Evolutionary conservation across 2,888 invertebrate species (phyloP).

Genomic region (Drosophila affinis): DNA sequence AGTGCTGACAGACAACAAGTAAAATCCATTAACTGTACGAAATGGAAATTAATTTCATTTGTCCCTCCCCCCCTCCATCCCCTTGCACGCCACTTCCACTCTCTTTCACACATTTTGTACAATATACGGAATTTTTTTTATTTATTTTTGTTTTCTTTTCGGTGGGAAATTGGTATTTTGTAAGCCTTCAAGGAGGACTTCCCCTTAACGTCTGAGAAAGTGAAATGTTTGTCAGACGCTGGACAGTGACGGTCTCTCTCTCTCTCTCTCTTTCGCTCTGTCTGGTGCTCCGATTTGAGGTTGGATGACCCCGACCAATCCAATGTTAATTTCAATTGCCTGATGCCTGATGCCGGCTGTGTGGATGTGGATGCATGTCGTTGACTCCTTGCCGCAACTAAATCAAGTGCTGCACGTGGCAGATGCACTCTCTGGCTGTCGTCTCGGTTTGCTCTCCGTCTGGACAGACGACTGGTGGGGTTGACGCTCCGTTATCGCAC

Average conservation of each 20-base stretch:
- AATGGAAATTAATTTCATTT: slow-evolving; percentile 71
- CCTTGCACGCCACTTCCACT: too few species aligned
- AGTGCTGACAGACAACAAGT: slow-evolving; percentile 65
- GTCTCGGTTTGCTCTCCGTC: not conserved
- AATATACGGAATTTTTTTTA: slow-evolving; percentile 19
- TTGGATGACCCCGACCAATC: slow-evolving; percentile 37
- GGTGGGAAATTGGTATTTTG: slow-evolving; percentile 1
- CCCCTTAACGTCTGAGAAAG: slow-evolving; percentile 53
- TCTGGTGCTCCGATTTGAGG: slow-evolving; percentile 6
- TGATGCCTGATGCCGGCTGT: slow-evolving; percentile 34
- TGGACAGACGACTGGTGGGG: slow-evolving; percentile 14
- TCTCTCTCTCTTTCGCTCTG: slow-evolving; percentile 31
- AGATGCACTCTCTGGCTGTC: slow-evolving; percentile 48
- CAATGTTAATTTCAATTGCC: slow-evolving; percentile 75
- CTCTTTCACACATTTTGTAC: slow-evolving; percentile 40
- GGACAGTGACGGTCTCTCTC: too few species aligned
- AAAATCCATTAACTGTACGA: slow-evolving; percentile 71
- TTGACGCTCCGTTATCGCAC: slow-evolving; percentile 61
- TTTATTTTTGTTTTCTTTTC: slow-evolving; percentile 5
- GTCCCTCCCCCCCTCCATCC: not conserved
- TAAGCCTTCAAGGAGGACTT: slow-evolving; percentile 20
- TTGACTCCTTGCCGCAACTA: slow-evolving; percentile 64
- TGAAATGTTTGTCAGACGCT: slow-evolving; percentile 53
- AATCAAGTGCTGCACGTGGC: slow-evolving; percentile 76
- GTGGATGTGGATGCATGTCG: slow-evolving; percentile 50